Conservation (phyloP, 2,113 vertebrate genomes). For the Mixornis gularis region DNA sequence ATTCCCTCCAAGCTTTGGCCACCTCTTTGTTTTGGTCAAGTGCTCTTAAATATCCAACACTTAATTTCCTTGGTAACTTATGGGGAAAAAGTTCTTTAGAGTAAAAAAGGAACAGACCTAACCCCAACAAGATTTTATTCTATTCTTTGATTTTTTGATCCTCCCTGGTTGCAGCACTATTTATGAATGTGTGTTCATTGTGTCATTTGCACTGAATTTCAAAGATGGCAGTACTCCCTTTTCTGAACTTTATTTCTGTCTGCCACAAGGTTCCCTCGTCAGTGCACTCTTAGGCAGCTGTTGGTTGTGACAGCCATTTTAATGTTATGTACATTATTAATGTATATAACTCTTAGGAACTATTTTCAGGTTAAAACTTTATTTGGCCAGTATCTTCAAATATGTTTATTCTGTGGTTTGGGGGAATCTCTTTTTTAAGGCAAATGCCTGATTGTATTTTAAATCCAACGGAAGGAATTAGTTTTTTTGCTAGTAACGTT, state of each 20-base stretch:
- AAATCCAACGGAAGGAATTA: background rate
- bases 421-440: background rate
- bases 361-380: background rate
- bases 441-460: background rate
- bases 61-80: no score
- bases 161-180: background rate
- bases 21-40: no score
- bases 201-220: constrained; percentile 17
- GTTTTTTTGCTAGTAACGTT: background rate
- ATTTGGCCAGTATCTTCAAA: background rate
- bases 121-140: background rate
- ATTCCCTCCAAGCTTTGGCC: no score
- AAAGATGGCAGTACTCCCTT: background rate
- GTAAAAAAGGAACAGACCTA: no score
- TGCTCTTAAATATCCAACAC: no score
- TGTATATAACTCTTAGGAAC: background rate
- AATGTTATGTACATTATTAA: background rate
- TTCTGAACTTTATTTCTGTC: background rate
- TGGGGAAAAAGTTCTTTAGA: no score
- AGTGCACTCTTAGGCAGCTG: background rate
- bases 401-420: background rate
- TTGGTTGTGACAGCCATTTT: background rate
- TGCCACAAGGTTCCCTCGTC: constrained; percentile 1
- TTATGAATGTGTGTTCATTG: background rate
- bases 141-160: background rate